Base-by-base conservation (phyloP, 1,140 invertebrate species). In the Planococcus citri region DNA sequence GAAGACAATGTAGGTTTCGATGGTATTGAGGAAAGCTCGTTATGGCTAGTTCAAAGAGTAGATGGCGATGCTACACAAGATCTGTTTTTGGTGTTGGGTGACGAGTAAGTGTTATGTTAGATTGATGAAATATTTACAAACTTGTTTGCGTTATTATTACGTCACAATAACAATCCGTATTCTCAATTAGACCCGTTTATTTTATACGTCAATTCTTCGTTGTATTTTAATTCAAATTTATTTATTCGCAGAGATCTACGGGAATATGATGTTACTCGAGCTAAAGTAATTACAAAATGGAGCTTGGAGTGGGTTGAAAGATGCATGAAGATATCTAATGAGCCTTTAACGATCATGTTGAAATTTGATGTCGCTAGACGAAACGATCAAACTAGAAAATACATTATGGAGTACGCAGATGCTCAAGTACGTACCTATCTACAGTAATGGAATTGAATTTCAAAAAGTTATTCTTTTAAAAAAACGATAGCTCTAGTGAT, bases 321-420 rank as follows among this genome's bases (percentile, higher is more conserved):
- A 1, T 86, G 84, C 72, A 77, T 80, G 33, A 76, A 80, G 71
- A 78, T 79, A 17, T 76, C 77, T 68, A 77, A 76, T 41, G 74
- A 81, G 72, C 76, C 79, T 4, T 78, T 80, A n/a, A 82, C 79
- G 1, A 75, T 87, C 38, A 79, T 82, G 71, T 79, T 87, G 20
- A 82, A 81, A 71, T 87, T 86, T 74, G 84, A 86, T 73, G 86
- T 84, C 1, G 75, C 83, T 20, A 78, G 82, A 70, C 80, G 78
- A 72, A 80, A 83, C 74, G 79, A 81, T 72, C 79, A 83, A 72
- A 80, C 79, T 73, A 79, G 85, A 68, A 78, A 79, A 38, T 87
- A 86, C 74, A 78, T 80, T 6, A 78, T 83, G 37, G 82, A 86
- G 69, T 76, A 76, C 29, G 76, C 81, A 20, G 80, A 84, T 70